phyloP scores from a whole-genome alignment of 2,888 invertebrate species.

The Drosophila parthenogenetica region DNA sequence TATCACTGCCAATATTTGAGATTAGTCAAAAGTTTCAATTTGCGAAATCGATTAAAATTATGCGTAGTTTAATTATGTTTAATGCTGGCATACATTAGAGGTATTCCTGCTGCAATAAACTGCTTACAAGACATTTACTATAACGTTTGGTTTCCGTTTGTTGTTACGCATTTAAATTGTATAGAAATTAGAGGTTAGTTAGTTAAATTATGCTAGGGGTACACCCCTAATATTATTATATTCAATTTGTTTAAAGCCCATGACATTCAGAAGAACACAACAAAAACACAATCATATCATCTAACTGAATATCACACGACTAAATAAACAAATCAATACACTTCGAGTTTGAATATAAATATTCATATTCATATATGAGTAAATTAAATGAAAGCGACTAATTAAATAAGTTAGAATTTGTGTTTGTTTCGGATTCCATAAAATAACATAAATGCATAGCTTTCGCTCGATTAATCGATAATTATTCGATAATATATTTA shows the following conservation, averaged over 20 bases:
- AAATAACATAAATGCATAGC: neutral
- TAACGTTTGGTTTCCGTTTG: conserved; percentile 8
- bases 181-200: conserved; percentile 16
- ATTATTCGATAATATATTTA: conserved; percentile 28
- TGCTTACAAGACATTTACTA: neutral
- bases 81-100: conserved; percentile 5
- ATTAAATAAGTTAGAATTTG: conserved; percentile 9
- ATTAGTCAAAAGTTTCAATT: neutral
- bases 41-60: conserved; percentile 11
- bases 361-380: neutral
- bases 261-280: conserved; percentile 61
- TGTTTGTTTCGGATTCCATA: conserved; percentile 3
- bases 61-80: conserved; percentile 20
- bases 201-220: conserved; percentile 22
- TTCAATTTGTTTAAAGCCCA: conserved; percentile 19
- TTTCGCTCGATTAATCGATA: conserved; percentile 13
- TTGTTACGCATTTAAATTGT: conserved; percentile 27
- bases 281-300: conserved; percentile 69
- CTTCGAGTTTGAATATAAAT: neutral
- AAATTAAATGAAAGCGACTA: neutral
- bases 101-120: conserved; percentile 2
- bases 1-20: conserved; percentile 53
- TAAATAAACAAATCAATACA: conserved; percentile 10
- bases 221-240: conserved; percentile 17
- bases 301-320: conserved; percentile 56